phyloP scores from a whole-genome alignment of 1,140 invertebrate genomes.

The Temnothorax longispinosus region DNA sequence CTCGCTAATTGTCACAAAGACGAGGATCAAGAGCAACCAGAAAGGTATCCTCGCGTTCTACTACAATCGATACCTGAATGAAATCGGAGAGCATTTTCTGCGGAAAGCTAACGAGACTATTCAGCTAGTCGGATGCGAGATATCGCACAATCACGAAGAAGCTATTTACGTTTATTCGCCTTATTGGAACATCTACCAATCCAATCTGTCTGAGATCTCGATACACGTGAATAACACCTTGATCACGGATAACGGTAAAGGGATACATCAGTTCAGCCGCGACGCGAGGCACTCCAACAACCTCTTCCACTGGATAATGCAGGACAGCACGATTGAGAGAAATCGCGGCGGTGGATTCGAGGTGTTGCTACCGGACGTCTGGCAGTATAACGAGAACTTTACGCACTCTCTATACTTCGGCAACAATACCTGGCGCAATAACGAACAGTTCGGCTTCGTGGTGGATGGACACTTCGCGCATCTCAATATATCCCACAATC shows the following conservation, averaged over 20 bases:
- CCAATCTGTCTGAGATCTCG: conserved; percentile 94
- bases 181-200: conserved; percentile 92
- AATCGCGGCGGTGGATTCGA: conserved; percentile 94
- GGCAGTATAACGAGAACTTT: conserved; percentile 97
- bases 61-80: conserved; percentile 95
- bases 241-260: conserved; percentile 94
- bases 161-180: conserved; percentile 94
- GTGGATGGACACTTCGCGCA: conserved; percentile 96
- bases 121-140: conserved; percentile 91
- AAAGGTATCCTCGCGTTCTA: conserved; percentile 94
- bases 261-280: conserved; percentile 94
- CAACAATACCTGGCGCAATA: conserved; percentile 95
- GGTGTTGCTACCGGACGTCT: conserved; percentile 95
- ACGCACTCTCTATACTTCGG: conserved; percentile 95
- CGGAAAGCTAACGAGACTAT: conserved; percentile 95
- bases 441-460: conserved; percentile 93
- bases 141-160: conserved; percentile 92
- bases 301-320: conserved; percentile 96
- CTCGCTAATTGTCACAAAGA: conserved; percentile 89
- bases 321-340: conserved; percentile 94
- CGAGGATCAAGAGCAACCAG: conserved; percentile 92
- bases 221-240: conserved; percentile 94
- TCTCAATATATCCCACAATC: conserved; percentile 93
- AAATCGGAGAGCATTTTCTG: conserved; percentile 93
- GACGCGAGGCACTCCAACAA: conserved; percentile 97